Evolutionary conservation across 2,113 vertebrate genomes (phyloP).

Genomic region (Sinocyclocheilus anophthalmus): DNA sequence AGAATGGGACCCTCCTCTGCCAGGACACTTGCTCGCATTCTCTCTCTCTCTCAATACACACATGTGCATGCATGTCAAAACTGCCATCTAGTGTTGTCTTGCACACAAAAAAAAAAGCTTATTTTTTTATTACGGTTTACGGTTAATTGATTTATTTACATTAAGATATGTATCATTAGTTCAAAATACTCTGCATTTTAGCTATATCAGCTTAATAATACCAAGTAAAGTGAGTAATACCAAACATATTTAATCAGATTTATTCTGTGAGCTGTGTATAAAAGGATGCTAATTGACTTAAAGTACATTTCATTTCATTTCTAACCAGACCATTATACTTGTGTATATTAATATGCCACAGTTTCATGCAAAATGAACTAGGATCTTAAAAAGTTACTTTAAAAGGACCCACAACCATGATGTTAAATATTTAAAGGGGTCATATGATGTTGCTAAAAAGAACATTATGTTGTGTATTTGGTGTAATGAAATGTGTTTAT

Average conservation of each 20-base stretch:
- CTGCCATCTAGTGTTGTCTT: constrained; percentile 82
- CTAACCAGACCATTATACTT: not conserved
- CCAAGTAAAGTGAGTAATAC: not conserved
- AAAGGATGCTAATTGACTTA: not conserved
- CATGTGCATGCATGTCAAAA: constrained; percentile 69
- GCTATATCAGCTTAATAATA: not conserved
- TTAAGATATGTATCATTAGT: not conserved
- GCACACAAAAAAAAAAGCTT: not conserved
- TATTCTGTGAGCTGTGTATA: not conserved
- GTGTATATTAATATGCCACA: not conserved
- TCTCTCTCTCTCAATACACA: constrained; percentile 42
- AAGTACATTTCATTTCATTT: not conserved
- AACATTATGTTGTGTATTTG: too few relatives aligned
- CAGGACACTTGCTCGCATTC: constrained; percentile 52
- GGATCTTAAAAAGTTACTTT: not conserved
- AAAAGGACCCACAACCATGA: not conserved
- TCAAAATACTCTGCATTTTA: not conserved
- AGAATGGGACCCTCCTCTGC: constrained; percentile 26
- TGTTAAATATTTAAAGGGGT: not conserved
- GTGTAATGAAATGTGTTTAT: too few relatives aligned
- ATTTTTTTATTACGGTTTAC: not conserved
- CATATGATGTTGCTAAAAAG: too few relatives aligned
- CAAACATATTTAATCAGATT: not conserved
- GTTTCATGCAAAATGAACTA: not conserved
- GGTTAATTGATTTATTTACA: not conserved